Evolutionary conservation across 2,113 vertebrate genomes (phyloP).

Genomic region (Percina caprodes): DNA sequence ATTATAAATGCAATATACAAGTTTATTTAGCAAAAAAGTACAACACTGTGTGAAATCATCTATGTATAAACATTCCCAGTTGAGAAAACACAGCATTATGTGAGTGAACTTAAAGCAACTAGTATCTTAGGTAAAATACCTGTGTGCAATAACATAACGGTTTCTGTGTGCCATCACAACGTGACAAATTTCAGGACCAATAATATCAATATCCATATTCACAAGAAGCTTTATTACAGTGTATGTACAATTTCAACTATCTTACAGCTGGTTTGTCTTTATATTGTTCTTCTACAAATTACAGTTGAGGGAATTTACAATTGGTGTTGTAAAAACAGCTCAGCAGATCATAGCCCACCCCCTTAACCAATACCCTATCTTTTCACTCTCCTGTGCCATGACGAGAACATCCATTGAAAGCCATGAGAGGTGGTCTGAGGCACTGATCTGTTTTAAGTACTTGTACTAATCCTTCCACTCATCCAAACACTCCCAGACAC

Average conservation of each 20-base stretch:
- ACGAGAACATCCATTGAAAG: constrained; percentile 42
- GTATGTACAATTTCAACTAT: too few species aligned
- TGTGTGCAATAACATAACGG: neutral
- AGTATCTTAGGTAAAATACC: neutral
- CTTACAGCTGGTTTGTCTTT: too few species aligned
- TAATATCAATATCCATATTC: too few species aligned
- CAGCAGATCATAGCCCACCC: constrained; percentile 8
- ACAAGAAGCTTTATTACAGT: too few species aligned
- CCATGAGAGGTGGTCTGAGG: constrained; percentile 26
- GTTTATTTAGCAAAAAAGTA: neutral
- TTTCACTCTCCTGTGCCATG: constrained; percentile 16
- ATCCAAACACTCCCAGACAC: constrained; percentile 32
- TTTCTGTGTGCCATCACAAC: too few species aligned
- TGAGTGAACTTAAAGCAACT: neutral
- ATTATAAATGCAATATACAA: constrained; percentile 8
- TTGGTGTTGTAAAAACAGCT: neutral
- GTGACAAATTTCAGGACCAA: too few species aligned
- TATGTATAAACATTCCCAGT: neutral
- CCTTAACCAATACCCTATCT: constrained; percentile 5
- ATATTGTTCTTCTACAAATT: too few species aligned
- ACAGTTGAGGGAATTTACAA: neutral
- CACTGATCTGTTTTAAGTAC: constrained; percentile 52
- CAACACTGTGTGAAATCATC: neutral
- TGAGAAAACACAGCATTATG: neutral
- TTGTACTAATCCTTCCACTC: constrained; percentile 58